Percentiles rank a stretch among this genome's conserved stretches.
phyloP scores from a whole-genome alignment of 1,140 invertebrate species.

The Pantala flavescens region DNA sequence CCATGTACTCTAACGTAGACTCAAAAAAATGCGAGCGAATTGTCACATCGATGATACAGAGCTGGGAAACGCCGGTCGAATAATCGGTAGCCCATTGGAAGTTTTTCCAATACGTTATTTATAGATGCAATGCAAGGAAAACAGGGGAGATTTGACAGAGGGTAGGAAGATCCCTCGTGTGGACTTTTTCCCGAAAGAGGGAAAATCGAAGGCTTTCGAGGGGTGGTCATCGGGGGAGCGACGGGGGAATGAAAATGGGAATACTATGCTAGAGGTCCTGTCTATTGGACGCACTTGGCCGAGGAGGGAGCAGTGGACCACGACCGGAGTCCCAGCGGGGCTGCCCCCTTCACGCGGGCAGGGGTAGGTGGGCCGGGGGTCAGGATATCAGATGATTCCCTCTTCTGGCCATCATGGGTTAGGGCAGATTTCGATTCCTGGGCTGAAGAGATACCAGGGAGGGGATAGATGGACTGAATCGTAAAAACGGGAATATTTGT shows the following conservation, averaged over 20 bases:
- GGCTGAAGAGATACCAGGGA: background rate
- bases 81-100: no score
- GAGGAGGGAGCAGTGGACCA: no score
- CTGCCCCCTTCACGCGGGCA: background rate
- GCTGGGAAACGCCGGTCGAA: no score
- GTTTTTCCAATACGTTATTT: no score
- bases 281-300: no score
- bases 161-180: background rate
- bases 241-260: background rate
- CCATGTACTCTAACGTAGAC: no score
- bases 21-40: no score
- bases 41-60: no score
- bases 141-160: no score
- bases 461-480: background rate
- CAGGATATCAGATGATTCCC: background rate
- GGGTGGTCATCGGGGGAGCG: background rate
- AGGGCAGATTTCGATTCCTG: slow-evolving; percentile 1
- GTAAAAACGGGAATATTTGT: background rate
- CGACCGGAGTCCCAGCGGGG: no score
- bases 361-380: background rate
- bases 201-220: background rate
- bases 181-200: background rate
- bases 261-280: no score
- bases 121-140: no score
- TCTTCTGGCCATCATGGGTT: background rate